Conservation (phyloP, 2,113 vertebrate species). For the Barbus barbus region DNA sequence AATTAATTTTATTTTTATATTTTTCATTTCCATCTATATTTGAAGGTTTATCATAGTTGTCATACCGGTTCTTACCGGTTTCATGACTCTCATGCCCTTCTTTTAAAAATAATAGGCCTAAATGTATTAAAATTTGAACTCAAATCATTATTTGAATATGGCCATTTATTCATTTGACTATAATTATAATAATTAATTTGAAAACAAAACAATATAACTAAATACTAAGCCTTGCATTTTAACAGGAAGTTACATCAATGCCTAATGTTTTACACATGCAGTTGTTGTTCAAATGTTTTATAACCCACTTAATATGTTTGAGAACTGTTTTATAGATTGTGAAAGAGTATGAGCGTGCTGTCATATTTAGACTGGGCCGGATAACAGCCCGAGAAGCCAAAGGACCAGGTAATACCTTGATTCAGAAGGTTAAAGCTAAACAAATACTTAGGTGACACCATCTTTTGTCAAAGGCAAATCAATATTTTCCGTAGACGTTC, state of each 20-base stretch:
- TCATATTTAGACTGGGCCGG: conserved; percentile 85
- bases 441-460: background rate
- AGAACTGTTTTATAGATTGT: conserved; percentile 74
- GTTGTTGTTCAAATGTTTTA: background rate
- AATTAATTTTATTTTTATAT: no score
- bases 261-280: background rate
- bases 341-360: conserved; percentile 87
- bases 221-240: background rate
- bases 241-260: background rate
- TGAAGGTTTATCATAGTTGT: no score
- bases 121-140: no score
- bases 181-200: background rate
- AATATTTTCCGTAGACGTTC: background rate
- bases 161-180: background rate
- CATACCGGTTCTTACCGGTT: no score
- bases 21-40: no score
- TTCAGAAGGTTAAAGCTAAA: background rate
- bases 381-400: conserved; percentile 83
- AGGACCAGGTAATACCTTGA: conserved; percentile 73
- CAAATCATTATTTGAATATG: no score
- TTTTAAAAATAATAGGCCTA: no score
- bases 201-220: background rate
- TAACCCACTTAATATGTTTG: background rate
- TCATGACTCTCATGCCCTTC: no score
- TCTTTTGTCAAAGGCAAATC: background rate